Conservation (phyloP, 2,113 vertebrate genomes). For the Oncorhynchus keta region DNA sequence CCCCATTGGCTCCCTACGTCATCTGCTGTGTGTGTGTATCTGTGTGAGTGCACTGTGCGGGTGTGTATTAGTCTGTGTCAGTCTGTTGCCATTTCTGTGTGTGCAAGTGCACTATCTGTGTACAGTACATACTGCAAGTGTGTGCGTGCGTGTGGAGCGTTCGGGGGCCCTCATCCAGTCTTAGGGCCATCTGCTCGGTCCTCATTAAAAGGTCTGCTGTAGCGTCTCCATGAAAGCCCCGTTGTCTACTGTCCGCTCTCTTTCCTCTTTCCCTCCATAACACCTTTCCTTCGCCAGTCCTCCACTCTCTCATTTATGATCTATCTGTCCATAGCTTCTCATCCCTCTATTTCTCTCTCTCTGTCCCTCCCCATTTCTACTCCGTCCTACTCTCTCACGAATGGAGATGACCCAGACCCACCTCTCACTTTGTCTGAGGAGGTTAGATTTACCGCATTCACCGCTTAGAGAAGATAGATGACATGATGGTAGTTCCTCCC, state of each 20-base stretch:
- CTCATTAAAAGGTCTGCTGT: neutral
- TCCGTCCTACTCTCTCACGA: neutral
- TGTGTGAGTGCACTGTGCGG: neutral
- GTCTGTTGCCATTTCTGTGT: constrained; percentile 15
- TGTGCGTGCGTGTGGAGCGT: constrained; percentile 8
- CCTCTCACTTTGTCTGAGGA: neutral
- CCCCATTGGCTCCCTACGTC: constrained; percentile 46
- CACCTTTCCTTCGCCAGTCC: neutral
- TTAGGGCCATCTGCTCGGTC: constrained; percentile 59
- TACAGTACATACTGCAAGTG: constrained; percentile 11
- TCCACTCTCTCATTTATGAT: neutral
- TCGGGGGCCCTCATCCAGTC: constrained; percentile 44
- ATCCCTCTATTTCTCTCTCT: neutral
- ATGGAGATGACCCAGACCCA: neutral
- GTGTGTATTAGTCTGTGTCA: constrained; percentile 1
- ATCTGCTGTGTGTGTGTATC: constrained; percentile 52
- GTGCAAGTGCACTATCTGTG: constrained; percentile 18
- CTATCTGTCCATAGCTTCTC: neutral
- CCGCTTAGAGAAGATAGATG: neutral
- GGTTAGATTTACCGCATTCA: neutral
- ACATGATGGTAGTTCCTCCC: neutral
- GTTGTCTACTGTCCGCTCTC: neutral
- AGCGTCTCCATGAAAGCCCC: neutral
- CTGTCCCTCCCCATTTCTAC: constrained; percentile 1
- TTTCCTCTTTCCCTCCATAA: neutral